phyloP scores from a whole-genome alignment of 2,888 invertebrate genomes.

The Latrodectus hesperus region DNA sequence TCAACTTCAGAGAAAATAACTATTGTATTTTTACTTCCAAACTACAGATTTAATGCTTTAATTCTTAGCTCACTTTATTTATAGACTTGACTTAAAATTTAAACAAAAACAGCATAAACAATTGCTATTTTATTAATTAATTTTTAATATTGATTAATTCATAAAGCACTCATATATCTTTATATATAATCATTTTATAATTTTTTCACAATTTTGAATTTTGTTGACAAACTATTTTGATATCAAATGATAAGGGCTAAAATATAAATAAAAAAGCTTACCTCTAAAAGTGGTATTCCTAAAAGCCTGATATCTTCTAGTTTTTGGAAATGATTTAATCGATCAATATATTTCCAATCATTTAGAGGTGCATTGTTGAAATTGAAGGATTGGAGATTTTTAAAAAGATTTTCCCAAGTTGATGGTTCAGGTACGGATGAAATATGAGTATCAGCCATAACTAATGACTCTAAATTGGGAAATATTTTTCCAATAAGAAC shows the following conservation, averaged over 20 bases:
- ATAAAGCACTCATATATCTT: not conserved
- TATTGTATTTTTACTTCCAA: too few relatives aligned
- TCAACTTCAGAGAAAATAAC: too few relatives aligned
- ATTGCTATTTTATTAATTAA: not conserved
- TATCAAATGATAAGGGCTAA: too few relatives aligned
- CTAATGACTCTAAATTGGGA: constrained; percentile 87
- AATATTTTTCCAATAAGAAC: constrained; percentile 88
- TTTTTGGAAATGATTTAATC: constrained; percentile 86
- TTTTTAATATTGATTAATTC: not conserved
- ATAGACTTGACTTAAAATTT: too few relatives aligned
- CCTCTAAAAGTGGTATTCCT: constrained; percentile 81
- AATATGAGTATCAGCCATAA: constrained; percentile 90
- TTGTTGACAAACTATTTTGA: not conserved
- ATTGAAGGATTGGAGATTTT: constrained; percentile 79
- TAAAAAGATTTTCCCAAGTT: constrained; percentile 77
- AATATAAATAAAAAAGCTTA: constrained; percentile 70
- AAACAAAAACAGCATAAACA: too few relatives aligned
- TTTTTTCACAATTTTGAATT: not conserved
- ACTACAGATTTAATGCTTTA: too few relatives aligned
- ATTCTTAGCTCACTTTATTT: too few relatives aligned
- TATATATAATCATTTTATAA: not conserved
- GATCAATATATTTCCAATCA: constrained; percentile 92
- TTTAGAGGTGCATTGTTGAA: constrained; percentile 88
- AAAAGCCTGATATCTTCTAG: constrained; percentile 89
- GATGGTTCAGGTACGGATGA: constrained; percentile 69